phyloP scores from a whole-genome alignment of 37 sponge, comb jelly and placozoan genomes.

The Hexactinellida sp. region DNA sequence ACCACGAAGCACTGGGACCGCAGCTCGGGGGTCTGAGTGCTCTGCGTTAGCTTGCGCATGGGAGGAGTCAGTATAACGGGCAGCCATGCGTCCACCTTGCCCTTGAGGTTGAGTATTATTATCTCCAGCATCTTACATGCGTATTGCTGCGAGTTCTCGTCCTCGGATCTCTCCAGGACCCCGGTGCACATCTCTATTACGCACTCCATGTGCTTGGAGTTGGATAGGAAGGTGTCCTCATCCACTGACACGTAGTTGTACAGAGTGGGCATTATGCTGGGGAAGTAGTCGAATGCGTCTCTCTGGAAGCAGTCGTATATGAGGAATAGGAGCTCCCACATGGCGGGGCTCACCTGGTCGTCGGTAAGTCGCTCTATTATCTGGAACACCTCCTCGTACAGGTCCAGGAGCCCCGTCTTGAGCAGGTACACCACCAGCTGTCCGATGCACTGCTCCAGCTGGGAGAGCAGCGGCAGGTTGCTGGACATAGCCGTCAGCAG shows the following conservation, averaged over 20 bases:
- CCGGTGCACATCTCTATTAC: conserved; percentile 51
- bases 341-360: conserved; percentile 41
- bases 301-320: conserved; percentile 58
- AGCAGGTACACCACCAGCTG: not conserved
- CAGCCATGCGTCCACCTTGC: conserved; percentile 34
- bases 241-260: conserved; percentile 79
- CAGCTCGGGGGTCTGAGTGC: not conserved
- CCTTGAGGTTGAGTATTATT: conserved; percentile 61
- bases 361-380: conserved; percentile 55
- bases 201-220: conserved; percentile 53
- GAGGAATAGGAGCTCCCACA: conserved; percentile 65
- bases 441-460: not conserved
- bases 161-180: conserved; percentile 23
- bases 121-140: conserved; percentile 91
- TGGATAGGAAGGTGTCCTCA: conserved; percentile 50
- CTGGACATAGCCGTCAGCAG: conserved; percentile 15
- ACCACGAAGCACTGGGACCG: conserved; percentile 17
- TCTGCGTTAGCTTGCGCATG: not conserved
- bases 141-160: conserved; percentile 63
- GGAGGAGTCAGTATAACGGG: not conserved
- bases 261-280: conserved; percentile 66
- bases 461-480: not conserved
- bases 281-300: conserved; percentile 77
- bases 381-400: conserved; percentile 82
- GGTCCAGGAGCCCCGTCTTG: conserved; percentile 36